Base-by-base conservation (phyloP, 2,113 vertebrate genomes). In the Podocnemis expansa region DNA sequence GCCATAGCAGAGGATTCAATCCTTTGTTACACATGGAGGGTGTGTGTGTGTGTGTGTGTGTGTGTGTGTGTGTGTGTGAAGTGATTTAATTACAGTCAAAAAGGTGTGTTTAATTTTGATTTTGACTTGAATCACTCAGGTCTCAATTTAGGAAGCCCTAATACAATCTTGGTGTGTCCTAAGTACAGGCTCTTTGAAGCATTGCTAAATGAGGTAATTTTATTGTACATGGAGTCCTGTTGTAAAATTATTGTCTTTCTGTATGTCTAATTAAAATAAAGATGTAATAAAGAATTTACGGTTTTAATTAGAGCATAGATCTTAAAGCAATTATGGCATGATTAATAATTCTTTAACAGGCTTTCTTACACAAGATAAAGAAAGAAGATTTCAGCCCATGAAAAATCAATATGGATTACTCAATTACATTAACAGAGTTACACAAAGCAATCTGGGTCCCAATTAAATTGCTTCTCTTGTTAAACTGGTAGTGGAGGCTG, bases 181-280 rank as follows among this genome's bases (percentile, higher is more conserved):
- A 88, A 94, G 81, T 78, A 73, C 22, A 55, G 58, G 83, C 51
- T 89, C 92, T 93, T 89, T 86, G 95, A 97, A 97, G 95, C 93
- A 95, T 95, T 97, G 92, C 94, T 97, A 97, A 98, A 94, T 63
- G 31, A 93, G 63, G 89, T 96, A 95, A 97, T 98, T 98, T 97
- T 97, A 97, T 96, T 97, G 97, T 96, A 97, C 5, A 95, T 41
- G 19, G 5, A 81, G 80, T 96, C 96, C 98, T 96, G 97, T 96
- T 98, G 94, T 98, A 98, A 98, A 98, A 98, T 97, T 97, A 98
- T 98, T 97, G 97, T 98, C 94, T 98, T 98, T 97, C 97, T 98
- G 93, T 95, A 96, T 81, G 96, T 94, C 97, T 98, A 98, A 98
- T 98, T 98, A 98, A 98, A 98, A 98, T 98, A 98, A 98, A 98